Percentiles rank a stretch among this genome's conserved stretches.
Evolutionary conservation across 2,888 invertebrate species (phyloP).

Genomic region (Fragum sueziense): DNA sequence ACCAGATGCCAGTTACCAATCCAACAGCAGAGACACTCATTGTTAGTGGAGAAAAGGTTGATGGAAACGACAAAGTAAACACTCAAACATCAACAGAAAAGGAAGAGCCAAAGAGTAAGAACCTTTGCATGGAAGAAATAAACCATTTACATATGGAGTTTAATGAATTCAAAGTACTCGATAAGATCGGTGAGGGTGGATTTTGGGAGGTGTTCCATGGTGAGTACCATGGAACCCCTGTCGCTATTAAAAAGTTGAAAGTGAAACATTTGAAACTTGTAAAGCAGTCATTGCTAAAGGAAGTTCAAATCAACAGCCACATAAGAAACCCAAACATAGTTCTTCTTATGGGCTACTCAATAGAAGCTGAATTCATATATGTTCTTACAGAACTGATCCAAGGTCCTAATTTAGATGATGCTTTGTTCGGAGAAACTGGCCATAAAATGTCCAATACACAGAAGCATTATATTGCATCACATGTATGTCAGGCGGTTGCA

Average conservation of each 20-base stretch:
- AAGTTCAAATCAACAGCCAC: slow-evolving; percentile 36
- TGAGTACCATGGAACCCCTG: slow-evolving; percentile 30
- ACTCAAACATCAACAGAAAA: neutral
- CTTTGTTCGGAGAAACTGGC: slow-evolving; percentile 27
- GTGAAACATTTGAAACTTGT: slow-evolving; percentile 41
- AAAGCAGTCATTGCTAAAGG: slow-evolving; percentile 27
- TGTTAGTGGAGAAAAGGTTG: neutral
- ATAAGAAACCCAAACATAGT: slow-evolving; percentile 48
- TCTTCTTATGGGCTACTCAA: slow-evolving; percentile 36
- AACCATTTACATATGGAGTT: slow-evolving; percentile 13
- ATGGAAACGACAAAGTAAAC: neutral
- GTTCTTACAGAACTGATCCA: slow-evolving; percentile 29
- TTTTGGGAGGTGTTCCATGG: slow-evolving; percentile 35
- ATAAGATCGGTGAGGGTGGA: slow-evolving; percentile 40
- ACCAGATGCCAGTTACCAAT: neutral
- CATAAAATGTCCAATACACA: neutral
- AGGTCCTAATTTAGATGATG: slow-evolving; percentile 36
- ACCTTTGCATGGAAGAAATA: neutral
- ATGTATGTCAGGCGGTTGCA: slow-evolving; percentile 22
- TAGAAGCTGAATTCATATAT: slow-evolving; percentile 18
- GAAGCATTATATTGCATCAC: slow-evolving; percentile 15
- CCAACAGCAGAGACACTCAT: neutral
- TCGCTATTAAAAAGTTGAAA: slow-evolving; percentile 29
- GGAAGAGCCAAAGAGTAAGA: neutral
- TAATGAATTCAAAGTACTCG: slow-evolving; percentile 3